These are phyloP conservation scores for Aphis craccivora DNA, from an alignment of 1,140 invertebrate species.

Conservation along the genomic window DNA sequence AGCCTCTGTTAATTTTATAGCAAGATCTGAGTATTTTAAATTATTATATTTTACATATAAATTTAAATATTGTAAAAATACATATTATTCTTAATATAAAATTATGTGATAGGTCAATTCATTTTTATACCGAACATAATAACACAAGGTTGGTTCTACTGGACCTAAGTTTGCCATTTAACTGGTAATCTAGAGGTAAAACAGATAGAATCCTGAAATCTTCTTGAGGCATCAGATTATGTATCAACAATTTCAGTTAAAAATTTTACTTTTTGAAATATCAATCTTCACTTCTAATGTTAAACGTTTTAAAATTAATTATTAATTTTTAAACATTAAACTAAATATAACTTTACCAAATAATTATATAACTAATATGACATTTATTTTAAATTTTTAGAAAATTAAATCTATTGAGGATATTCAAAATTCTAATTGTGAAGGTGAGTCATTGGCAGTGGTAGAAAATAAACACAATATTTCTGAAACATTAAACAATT, in stretches of 20 bases:
- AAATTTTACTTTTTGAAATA: background rate
- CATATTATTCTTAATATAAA: no score
- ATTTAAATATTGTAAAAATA: background rate
- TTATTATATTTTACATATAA: background rate
- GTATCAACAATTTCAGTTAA: background rate
- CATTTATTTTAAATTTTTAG: constrained; percentile 22
- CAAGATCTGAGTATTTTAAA: background rate
- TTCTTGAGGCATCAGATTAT: background rate
- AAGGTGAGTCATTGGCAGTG: background rate
- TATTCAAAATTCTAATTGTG: constrained; percentile 42
- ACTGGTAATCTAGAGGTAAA: no score
- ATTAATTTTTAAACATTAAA: background rate
- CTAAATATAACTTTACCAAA: background rate
- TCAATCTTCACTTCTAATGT: background rate
- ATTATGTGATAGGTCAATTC: no score
- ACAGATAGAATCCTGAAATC: background rate
- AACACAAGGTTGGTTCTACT: no score
- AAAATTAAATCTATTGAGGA: constrained; percentile 41
- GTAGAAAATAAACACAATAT: constrained; percentile 29
- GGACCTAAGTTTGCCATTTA: no score
- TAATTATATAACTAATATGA: background rate
- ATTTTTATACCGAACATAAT: no score
- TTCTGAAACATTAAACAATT: constrained; percentile 24
- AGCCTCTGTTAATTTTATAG: background rate
- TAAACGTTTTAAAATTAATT: background rate